A percentile compares a stretch with the other conserved stretches of the same genome.
phyloP scores from a whole-genome alignment of 2,113 vertebrate species.

The Callocephalon fimbriatum region DNA sequence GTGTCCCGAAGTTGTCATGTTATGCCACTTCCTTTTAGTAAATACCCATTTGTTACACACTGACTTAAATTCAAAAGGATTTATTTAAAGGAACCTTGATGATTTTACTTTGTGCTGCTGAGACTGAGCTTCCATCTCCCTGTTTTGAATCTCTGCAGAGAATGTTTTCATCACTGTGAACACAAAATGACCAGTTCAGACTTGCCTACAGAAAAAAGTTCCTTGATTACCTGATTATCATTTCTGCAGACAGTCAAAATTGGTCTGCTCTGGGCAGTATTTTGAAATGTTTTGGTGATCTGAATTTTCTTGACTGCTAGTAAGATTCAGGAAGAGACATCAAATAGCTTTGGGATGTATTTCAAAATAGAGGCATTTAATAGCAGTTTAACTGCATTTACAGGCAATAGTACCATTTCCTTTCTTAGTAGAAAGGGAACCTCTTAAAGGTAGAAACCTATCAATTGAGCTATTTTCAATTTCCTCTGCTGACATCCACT shows the following conservation, averaged over 20 bases:
- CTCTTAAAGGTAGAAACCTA: slow-evolving; percentile 18
- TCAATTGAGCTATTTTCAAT: slow-evolving; percentile 34
- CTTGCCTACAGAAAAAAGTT: not conserved
- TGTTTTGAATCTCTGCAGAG: not conserved
- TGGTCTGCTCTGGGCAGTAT: not conserved
- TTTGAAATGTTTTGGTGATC: not conserved
- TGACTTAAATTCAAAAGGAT: not conserved
- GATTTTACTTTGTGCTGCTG: not conserved
- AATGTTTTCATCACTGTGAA: not conserved
- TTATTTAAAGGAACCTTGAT: not conserved
- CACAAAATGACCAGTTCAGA: slow-evolving; percentile 7
- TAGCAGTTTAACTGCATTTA: slow-evolving; percentile 21
- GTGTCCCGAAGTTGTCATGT: not conserved
- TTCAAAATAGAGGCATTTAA: slow-evolving; percentile 16
- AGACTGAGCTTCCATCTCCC: not conserved
- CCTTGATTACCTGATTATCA: not conserved
- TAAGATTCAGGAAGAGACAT: not conserved
- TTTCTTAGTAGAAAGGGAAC: slow-evolving; percentile 15
- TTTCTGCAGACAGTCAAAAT: not conserved
- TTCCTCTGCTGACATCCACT: not conserved
- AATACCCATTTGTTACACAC: not conserved
- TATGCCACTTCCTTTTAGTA: not conserved
- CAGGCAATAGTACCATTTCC: not conserved
- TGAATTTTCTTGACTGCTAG: slow-evolving; percentile 20
- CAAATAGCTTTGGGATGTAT: slow-evolving; percentile 3